A percentile compares a stretch with the other conserved stretches of the same genome.
Conservation (phyloP, 2,888 invertebrate genomes). For the Gastrophysa polygoni region DNA sequence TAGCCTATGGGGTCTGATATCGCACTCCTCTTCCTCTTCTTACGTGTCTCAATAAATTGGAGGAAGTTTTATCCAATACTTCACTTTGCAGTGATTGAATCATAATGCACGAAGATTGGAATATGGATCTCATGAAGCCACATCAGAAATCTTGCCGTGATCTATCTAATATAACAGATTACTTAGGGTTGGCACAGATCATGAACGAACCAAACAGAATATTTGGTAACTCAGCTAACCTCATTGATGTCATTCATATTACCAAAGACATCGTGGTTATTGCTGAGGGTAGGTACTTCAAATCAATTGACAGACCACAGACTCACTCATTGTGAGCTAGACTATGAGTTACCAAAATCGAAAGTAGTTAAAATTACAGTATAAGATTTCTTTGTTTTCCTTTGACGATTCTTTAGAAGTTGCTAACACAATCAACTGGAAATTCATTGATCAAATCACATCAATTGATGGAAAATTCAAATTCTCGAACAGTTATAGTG, state of each 20-base stretch:
- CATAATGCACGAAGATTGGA: not conserved
- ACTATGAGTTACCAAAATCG: not conserved
- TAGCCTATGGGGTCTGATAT: too few relatives aligned
- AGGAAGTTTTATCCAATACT: too few relatives aligned
- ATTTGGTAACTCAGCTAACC: not conserved
- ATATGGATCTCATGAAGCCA: not conserved
- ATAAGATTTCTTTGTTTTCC: not conserved
- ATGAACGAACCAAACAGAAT: not conserved
- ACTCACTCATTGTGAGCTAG: not conserved
- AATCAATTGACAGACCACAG: not conserved
- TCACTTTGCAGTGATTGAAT: not conserved
- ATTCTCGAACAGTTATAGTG: not conserved
- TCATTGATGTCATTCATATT: not conserved
- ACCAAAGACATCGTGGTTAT: not conserved
- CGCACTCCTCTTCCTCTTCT: not conserved
- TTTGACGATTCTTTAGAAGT: not conserved
- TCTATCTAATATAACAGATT: not conserved
- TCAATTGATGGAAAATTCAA: not conserved
- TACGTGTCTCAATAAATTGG: not conserved
- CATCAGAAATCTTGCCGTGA: not conserved
- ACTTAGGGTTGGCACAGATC: not conserved
- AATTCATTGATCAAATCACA: not conserved
- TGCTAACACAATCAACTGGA: not conserved
- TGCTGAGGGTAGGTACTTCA: not conserved
- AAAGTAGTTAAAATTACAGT: not conserved